Percentiles rank a stretch among this genome's conserved stretches.
These are phyloP conservation scores for Lutraria rhynchaena DNA, from an alignment of 1,140 invertebrate species.

Conservation along the genomic window DNA sequence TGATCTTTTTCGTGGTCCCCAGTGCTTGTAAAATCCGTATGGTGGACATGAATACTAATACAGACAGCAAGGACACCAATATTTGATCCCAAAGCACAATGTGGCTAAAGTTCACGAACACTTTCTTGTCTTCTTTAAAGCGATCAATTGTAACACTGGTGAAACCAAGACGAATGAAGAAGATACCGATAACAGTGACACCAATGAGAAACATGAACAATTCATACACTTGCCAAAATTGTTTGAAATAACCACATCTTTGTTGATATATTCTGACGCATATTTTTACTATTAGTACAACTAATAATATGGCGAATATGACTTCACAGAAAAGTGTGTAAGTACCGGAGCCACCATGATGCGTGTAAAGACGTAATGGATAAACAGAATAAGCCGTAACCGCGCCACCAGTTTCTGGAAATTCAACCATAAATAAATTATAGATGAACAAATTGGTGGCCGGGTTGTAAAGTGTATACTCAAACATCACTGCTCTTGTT, in stretches of 20 bases:
- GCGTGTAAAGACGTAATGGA: slow-evolving; percentile 45
- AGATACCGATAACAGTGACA: slow-evolving; percentile 20
- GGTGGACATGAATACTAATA: slow-evolving; percentile 58
- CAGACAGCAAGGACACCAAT: slow-evolving; percentile 36
- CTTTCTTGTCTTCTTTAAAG: slow-evolving; percentile 44
- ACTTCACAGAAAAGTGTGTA: slow-evolving; percentile 54
- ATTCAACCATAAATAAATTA: slow-evolving; percentile 74
- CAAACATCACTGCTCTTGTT: slow-evolving; percentile 83
- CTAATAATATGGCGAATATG: slow-evolving; percentile 36
- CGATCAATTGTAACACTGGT: slow-evolving; percentile 35
- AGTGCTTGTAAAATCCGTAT: slow-evolving; percentile 61
- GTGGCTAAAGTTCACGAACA: slow-evolving; percentile 64
- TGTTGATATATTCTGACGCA: slow-evolving; percentile 30
- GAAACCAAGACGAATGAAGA: slow-evolving; percentile 15
- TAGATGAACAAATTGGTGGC: slow-evolving; percentile 67
- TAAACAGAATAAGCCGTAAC: slow-evolving; percentile 46
- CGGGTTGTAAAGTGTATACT: slow-evolving; percentile 84
- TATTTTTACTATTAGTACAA: slow-evolving; percentile 41
- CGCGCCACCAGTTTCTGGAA: slow-evolving; percentile 81
- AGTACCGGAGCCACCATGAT: slow-evolving; percentile 23
- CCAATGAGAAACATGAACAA: slow-evolving; percentile 30
- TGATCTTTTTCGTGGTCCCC: slow-evolving; percentile 55
- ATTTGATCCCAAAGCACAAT: slow-evolving; percentile 63
- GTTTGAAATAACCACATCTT: slow-evolving; percentile 45
- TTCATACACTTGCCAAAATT: slow-evolving; percentile 62